Conservation (phyloP, 2,888 invertebrate genomes). For the Chloroclysta siterata region DNA sequence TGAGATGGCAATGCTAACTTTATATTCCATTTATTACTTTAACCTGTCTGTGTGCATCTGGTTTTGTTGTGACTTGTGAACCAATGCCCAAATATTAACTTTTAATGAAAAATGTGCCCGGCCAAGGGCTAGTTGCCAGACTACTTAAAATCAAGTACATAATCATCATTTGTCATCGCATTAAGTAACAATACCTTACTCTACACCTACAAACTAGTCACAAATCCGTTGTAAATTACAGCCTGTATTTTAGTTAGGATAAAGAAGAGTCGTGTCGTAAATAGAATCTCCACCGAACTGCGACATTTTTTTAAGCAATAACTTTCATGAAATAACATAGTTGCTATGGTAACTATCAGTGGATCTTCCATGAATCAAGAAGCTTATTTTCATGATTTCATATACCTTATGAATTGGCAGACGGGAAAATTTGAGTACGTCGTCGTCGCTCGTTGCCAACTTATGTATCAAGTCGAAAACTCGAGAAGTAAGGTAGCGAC, state of each 20-base stretch:
- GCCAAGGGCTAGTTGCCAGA: constrained; percentile 23
- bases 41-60: background rate
- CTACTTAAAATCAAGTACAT: constrained; percentile 37
- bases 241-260: constrained; percentile 73
- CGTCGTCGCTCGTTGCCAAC: background rate
- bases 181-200: constrained; percentile 78
- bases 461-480: too few species aligned
- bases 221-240: constrained; percentile 83
- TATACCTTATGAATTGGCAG: background rate
- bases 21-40: too few species aligned
- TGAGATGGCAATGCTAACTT: too few species aligned
- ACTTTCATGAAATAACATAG: background rate
- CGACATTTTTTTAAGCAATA: background rate
- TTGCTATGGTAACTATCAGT: background rate
- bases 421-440: constrained; percentile 1
- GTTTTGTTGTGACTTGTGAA: background rate
- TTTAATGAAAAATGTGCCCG: background rate
- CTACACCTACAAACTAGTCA: constrained; percentile 65
- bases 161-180: constrained; percentile 62
- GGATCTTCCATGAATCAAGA: background rate
- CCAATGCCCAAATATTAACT: constrained; percentile 3
- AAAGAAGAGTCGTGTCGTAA: constrained; percentile 23
- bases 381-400: background rate
- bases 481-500: too few species aligned
- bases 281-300: background rate